Evolutionary conservation across 2,888 invertebrate genomes (phyloP), one percentile per base, ranked within the genome.

Genomic region (Emmelina monodactyla): DNA sequence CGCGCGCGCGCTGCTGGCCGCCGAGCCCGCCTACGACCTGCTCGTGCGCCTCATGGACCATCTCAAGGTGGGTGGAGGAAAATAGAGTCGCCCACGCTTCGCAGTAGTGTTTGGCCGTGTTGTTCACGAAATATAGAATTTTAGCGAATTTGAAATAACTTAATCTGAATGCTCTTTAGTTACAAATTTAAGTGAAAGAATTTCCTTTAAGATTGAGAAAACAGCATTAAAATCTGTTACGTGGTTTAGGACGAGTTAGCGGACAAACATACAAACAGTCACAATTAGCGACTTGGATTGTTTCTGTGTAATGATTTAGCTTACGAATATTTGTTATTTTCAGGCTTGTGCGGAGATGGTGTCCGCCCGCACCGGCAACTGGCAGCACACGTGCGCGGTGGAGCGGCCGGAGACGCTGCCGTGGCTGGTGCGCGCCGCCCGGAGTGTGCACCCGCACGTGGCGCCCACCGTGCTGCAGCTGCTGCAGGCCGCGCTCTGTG

Each of bases 21-120:
- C 67, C 1, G 61, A 88, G 43, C 81, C 94, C 11, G 86, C 90
- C 0, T 97, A 97, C 55, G 95, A 97, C 65, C 88, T 90, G 3
- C 84, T 97, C n/a, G 95, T 97, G 3, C 91, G 92, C 47, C 83
- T 97, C 37, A 94, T 97, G 55, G 97, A 97, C 51, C 95, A 97
- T 66, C 79, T 98, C 42, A 96, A 97, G 75, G 80, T 78, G 35
- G 28, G 15, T 25, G 9, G 5, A 10, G 28, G 16, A 14, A 11
- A n/a, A n/a, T n/a, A n/a, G n/a, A n/a, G n/a, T n/a, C n/a, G n/a
- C n/a, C n/a, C n/a, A n/a, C n/a, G n/a, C n/a, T n/a, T n/a, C n/a
- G n/a, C n/a, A n/a, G n/a, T n/a, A n/a, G n/a, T n/a, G n/a, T n/a
- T n/a, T n/a, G n/a, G n/a, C n/a, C n/a, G n/a, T n/a, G n/a, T n/a